Base-by-base conservation (phyloP, 2,888 invertebrate species). In the Lymantria dispar region DNA sequence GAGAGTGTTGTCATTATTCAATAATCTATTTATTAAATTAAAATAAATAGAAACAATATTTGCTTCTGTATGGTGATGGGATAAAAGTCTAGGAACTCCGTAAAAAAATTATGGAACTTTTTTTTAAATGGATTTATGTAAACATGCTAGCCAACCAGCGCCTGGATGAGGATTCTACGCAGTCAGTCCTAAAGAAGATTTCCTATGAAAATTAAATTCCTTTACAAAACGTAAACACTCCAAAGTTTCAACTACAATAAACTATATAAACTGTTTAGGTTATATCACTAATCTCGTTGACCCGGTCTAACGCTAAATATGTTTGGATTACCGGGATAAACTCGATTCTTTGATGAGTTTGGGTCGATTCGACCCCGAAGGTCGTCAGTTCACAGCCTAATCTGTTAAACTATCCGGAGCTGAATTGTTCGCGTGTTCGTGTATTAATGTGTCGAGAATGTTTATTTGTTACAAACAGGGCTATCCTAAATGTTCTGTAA, bases 301-400 rank as follows among this genome's bases (percentile, higher is more conserved):
- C 48, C 41, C 22, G 41, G 15, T 45, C 8, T 8, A 46, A 47
- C 37, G 39, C 45, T 46, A 42, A 47, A 43, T 41, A 40, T 43
- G 48, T 56, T 48, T 47, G 51, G 50, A 52, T 56, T 62, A 50
- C 13, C 39, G 48, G 49, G 43, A 29, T 48, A 45, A 22, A 43
- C 52, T 33, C 45, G 36, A 49, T 57, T 55, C 49, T 58, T 54
- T 61, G 55, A 61, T 55, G 61, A 62, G 51, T 62, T 62, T 42
- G 50, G 62, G 62, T 47, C 22, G 33, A 46, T 45, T 50, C 37
- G 52, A 43, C 37, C 38, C 8, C 12, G 15, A 49, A n/a, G 56
- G 59, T 54, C 54, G 59, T 33, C 36, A 33, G 54, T 11, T 42
- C 39, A 30, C 38, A 39, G 31, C 9, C 14, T 53, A 52, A 54